A percentile compares a stretch with the other conserved stretches of the same genome.
Evolutionary conservation across 2,113 vertebrate genomes (phyloP).

Genomic region (Anolis sagrei): DNA sequence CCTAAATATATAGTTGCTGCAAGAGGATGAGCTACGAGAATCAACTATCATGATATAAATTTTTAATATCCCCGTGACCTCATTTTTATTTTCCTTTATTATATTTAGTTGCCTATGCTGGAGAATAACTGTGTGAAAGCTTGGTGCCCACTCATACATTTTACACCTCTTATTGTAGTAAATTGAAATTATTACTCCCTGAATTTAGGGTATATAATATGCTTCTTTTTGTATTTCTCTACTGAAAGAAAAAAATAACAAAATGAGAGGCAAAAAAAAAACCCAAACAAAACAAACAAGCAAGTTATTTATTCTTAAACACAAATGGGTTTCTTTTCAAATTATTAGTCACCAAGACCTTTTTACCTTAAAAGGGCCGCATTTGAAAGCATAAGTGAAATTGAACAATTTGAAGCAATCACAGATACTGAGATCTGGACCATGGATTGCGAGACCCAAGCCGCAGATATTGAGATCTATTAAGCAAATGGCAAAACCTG

Average conservation of each 20-base stretch:
- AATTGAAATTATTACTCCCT: neutral
- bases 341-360: neutral
- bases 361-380: neutral
- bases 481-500: no score
- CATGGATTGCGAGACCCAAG: no score
- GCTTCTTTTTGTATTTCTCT: neutral
- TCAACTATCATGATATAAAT: neutral
- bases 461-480: no score
- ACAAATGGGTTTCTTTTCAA: neutral
- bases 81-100: neutral
- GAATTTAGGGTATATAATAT: neutral
- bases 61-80: constrained; percentile 6
- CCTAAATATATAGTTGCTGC: neutral
- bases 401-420: no score
- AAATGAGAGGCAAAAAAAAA: neutral
- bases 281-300: no score
- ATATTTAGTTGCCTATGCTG: neutral
- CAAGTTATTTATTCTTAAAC: neutral
- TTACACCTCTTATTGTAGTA: neutral
- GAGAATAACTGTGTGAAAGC: neutral
- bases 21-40: neutral
- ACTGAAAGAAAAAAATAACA: neutral
- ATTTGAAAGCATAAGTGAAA: neutral
- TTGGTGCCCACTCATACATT: neutral
- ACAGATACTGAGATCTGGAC: no score